Evolutionary conservation across 2,113 vertebrate species (phyloP).

Genomic region (Eleginops maclovinus): DNA sequence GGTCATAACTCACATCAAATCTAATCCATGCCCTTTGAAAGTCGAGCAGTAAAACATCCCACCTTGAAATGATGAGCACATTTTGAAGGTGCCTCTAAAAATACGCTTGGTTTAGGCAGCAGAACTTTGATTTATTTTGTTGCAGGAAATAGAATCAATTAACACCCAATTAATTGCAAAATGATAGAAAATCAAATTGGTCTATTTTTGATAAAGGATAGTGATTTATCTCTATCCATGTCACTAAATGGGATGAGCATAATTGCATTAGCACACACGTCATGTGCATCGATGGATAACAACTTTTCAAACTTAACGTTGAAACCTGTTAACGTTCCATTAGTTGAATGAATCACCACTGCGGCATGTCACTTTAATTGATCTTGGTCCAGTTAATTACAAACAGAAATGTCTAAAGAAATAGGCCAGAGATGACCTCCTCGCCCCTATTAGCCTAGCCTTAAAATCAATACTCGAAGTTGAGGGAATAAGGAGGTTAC

Average conservation of each 20-base stretch:
- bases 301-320: background rate
- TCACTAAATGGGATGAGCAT: background rate
- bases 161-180: background rate
- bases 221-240: background rate
- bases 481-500: slow-evolving; percentile 58
- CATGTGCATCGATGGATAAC: background rate
- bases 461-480: slow-evolving; percentile 66
- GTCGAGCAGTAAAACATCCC: background rate
- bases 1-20: slow-evolving; percentile 15
- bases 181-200: background rate
- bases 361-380: slow-evolving; percentile 43
- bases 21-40: slow-evolving; percentile 1
- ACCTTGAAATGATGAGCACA: slow-evolving; percentile 2
- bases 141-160: background rate
- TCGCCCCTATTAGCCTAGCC: slow-evolving; percentile 52
- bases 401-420: slow-evolving; percentile 42
- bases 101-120: background rate
- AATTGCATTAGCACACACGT: background rate
- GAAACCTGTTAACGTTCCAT: slow-evolving; percentile 5
- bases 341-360: background rate
- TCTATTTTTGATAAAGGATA: background rate
- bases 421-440: slow-evolving; percentile 50
- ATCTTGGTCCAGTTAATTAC: slow-evolving; percentile 56
- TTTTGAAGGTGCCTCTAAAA: background rate
- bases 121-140: background rate